Evolutionary conservation across 2,113 vertebrate species (phyloP).

Genomic region (Tursiops truncatus): DNA sequence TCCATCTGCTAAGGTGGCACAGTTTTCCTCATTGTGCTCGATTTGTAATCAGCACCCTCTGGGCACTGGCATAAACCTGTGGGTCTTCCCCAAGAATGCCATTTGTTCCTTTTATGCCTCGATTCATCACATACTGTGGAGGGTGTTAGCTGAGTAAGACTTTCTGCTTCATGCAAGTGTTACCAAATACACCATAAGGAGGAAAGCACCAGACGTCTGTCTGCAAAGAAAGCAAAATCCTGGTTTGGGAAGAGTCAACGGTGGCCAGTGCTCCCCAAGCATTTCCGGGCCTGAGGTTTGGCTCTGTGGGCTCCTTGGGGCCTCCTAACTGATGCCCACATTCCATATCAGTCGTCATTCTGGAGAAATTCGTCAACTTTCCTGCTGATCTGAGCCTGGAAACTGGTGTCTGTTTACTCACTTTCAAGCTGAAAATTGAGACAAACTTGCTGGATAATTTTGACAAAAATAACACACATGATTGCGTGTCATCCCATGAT

Average conservation of each 20-base stretch:
- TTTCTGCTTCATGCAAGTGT: constrained; percentile 41
- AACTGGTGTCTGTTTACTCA: not conserved
- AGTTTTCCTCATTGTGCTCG: not conserved
- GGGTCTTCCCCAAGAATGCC: not conserved
- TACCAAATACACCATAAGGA: constrained; percentile 15
- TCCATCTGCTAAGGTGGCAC: not conserved
- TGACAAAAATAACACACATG: not conserved
- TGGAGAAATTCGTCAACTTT: not conserved
- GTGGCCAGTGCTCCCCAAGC: not conserved
- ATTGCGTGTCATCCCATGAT: not conserved
- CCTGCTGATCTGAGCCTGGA: not conserved
- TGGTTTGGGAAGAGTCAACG: not conserved
- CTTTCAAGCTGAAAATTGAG: constrained; percentile 19
- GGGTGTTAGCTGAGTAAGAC: constrained; percentile 24
- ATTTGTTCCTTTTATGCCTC: constrained; percentile 44
- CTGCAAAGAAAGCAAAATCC: not conserved
- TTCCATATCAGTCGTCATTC: not conserved
- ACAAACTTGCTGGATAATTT: not conserved
- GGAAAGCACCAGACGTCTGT: constrained; percentile 27
- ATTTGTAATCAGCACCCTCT: not conserved
- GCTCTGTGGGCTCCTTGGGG: not conserved
- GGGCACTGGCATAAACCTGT: not conserved
- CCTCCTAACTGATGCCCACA: constrained; percentile 18
- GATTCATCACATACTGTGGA: not conserved
- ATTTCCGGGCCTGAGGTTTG: not conserved